Evolutionary conservation across 2,888 invertebrate species (phyloP), one percentile per base, ranked within the genome.

Genomic region (Choreutis nemorana): DNA sequence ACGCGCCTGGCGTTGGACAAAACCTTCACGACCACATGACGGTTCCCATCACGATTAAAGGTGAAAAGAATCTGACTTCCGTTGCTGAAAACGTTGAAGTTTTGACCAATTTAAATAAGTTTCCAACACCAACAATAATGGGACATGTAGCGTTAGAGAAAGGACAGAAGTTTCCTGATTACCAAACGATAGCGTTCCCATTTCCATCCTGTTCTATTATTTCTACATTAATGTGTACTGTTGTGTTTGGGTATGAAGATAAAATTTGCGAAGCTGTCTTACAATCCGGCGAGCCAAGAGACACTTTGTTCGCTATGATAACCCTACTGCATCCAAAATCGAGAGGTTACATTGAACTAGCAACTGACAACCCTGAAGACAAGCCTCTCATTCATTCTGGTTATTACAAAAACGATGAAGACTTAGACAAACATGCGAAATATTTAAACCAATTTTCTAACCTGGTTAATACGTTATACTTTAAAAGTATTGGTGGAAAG

Each of bases 1-100:
- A 65, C 38, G 52, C 46, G 2, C 53, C 54, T 9, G 43, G 48
- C 3, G 62, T 68, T 2, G 68, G 68, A 1, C 34, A 44, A 26
- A 63, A 66, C 32, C 40, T 66, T 16, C 59, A 60, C 39, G 62
- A 68, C 29, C 68, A 68, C 24, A 28, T 51, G 2, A 4, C 57
- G n/a, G 39, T 55, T 13, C 46, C 52, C 2, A 18, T 66, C 1
- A 5, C 43, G 3, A 12, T 66, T 18, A 40, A 48, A 2, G 55
- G 41, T 0, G 37, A 45, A 7, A 42, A 40, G 10, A 32, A 35
- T 12, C 11, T 37, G 0, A 14, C 22, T 4, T 39, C 54, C 2
- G 23, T 49, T 0, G 5, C 36, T 0, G 41, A 52, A 1, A 54
- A 54, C 16, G 13, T 53, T 1, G 46, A 55, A 5, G 15, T 38